Conservation (phyloP, 2,113 vertebrate genomes). For the Phasianus colchicus region DNA sequence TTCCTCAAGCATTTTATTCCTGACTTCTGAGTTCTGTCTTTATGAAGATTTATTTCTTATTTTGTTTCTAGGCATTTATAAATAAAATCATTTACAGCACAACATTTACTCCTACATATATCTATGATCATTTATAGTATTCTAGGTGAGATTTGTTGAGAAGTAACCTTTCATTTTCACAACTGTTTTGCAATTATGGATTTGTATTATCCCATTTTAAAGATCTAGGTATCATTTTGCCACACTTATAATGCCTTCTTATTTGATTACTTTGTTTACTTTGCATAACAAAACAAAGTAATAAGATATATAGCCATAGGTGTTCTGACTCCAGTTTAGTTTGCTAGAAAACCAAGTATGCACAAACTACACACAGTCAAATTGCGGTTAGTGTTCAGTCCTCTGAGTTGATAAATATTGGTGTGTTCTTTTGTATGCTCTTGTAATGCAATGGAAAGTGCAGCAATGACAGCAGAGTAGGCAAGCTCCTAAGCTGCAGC, state of each 20-base stretch:
- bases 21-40: not conserved
- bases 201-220: not conserved
- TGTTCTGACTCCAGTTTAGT: not conserved
- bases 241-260: not conserved
- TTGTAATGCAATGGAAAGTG: no score
- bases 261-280: not conserved
- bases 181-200: not conserved
- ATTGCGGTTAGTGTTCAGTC: not conserved
- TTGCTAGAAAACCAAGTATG: not conserved
- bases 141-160: not conserved
- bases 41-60: not conserved
- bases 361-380: not conserved
- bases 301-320: not conserved
- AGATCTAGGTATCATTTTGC: not conserved
- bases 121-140: not conserved
- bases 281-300: not conserved
- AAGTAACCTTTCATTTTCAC: not conserved
- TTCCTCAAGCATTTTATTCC: not conserved
- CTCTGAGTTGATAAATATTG: not conserved
- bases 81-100: not conserved
- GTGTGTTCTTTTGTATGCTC: not conserved
- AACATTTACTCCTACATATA: not conserved
- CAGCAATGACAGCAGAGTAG: no score
- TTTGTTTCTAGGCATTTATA: not conserved
- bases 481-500: no score